phyloP scores from a whole-genome alignment of 64 coral and sea anemone species.

The Pachyseris speciosa region DNA sequence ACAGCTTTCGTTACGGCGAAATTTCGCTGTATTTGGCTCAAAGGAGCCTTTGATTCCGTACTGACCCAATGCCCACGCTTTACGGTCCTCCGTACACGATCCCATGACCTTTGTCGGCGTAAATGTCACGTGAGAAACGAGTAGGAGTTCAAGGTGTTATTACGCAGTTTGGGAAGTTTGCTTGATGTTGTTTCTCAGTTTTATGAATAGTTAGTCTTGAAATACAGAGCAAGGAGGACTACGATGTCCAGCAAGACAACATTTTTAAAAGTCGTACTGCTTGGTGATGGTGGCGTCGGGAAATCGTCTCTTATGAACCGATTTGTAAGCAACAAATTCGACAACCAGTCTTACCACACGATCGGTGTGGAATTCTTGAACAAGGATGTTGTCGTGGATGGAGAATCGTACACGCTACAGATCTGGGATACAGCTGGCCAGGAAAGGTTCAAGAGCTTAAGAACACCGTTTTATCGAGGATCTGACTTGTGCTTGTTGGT shows the following conservation, averaged over 20 bases:
- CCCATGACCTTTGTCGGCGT: not conserved
- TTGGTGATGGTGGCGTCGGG: constrained; percentile 97
- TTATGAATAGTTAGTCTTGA: not conserved
- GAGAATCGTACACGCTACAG: constrained; percentile 91
- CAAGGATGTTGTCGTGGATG: constrained; percentile 92
- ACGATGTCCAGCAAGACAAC: constrained; percentile 88
- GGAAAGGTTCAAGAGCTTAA: constrained; percentile 97
- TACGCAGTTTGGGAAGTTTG: not conserved
- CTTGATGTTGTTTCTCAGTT: not conserved
- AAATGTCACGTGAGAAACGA: not conserved
- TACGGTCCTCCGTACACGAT: too few relatives aligned
- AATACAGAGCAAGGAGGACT: not conserved
- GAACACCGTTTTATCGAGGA: constrained; percentile 98
- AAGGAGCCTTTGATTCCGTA: too few relatives aligned
- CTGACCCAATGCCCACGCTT: too few relatives aligned
- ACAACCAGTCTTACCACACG: constrained; percentile 96
- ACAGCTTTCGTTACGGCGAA: too few relatives aligned
- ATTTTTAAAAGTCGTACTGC: constrained; percentile 93
- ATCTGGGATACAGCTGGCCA: constrained; percentile 99
- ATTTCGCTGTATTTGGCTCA: too few relatives aligned
- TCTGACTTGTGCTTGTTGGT: constrained; percentile 96
- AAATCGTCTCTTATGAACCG: constrained; percentile 99
- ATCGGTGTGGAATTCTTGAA: constrained; percentile 99
- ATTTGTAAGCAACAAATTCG: constrained; percentile 95
- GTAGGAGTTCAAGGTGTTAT: not conserved